A percentile compares a stretch with the other conserved stretches of the same genome.
phyloP scores from a whole-genome alignment of 2,888 invertebrate species.

The Meiosimyza decipiens region DNA sequence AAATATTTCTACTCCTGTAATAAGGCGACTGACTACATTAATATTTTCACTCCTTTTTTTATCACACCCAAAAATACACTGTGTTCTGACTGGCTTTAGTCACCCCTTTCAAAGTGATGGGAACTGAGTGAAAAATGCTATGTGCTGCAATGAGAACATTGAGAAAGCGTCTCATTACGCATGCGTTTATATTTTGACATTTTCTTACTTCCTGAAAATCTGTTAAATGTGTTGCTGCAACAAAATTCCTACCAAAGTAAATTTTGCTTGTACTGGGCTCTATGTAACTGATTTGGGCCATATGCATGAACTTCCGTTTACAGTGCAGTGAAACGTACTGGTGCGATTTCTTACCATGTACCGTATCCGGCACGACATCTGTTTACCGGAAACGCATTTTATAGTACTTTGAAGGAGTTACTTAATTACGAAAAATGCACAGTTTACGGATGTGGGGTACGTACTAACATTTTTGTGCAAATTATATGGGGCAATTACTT shows the following conservation, averaged over 20 bases:
- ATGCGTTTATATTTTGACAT: constrained; percentile 14
- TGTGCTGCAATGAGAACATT: neutral
- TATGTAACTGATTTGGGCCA: too few species aligned
- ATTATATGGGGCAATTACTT: too few species aligned
- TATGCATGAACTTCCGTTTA: neutral
- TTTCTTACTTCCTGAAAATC: constrained; percentile 18
- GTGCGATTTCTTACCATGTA: constrained; percentile 17
- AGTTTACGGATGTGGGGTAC: too few species aligned
- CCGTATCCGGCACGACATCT: constrained; percentile 8
- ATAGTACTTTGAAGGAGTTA: neutral
- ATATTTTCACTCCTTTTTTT: neutral
- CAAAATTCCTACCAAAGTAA: neutral
- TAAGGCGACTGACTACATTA: neutral
- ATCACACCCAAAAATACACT: constrained; percentile 8
- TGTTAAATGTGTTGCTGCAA: constrained; percentile 6
- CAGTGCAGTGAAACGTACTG: neutral
- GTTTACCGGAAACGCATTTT: neutral
- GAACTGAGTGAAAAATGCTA: neutral
- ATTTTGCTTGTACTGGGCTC: too few species aligned
- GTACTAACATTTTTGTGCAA: too few species aligned
- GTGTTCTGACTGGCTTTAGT: too few species aligned
- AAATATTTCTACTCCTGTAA: neutral
- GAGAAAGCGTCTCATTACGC: neutral
- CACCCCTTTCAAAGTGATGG: too few species aligned
- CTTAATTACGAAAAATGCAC: neutral